These are phyloP conservation scores for Hexactinellida sp. DNA, from an alignment of 37 sponge, comb jelly and placozoan species.

Conservation along the genomic window DNA sequence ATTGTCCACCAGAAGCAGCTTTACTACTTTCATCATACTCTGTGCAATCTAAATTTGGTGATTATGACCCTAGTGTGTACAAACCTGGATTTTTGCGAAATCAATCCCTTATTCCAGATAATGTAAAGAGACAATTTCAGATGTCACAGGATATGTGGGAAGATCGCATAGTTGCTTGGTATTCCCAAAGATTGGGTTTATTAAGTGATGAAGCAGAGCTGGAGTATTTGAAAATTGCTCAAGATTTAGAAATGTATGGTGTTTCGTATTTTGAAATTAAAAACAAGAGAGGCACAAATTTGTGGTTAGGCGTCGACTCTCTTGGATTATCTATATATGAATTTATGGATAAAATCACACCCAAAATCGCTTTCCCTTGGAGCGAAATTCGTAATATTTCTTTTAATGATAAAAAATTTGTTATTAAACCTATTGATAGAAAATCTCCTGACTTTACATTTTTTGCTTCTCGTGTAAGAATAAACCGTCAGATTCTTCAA, in stretches of 20 bases:
- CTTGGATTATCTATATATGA: neutral
- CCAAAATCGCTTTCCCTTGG: neutral
- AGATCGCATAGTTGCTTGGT: slow-evolving; percentile 12
- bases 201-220: neutral
- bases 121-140: neutral
- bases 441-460: slow-evolving; percentile 3
- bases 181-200: neutral
- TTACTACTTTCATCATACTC: neutral
- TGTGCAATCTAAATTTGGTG: neutral
- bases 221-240: neutral
- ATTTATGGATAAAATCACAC: neutral
- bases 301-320: neutral
- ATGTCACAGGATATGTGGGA: slow-evolving; percentile 12
- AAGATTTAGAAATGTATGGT: slow-evolving; percentile 12
- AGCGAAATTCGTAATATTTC: neutral
- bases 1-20: slow-evolving; percentile 5
- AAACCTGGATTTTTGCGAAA: slow-evolving; percentile 5
- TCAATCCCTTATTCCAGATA: neutral
- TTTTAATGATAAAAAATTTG: slow-evolving; percentile 2
- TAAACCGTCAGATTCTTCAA: neutral
- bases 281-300: neutral
- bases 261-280: neutral
- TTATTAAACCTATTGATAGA: slow-evolving; percentile 5
- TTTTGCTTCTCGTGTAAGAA: neutral
- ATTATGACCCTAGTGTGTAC: neutral